These are phyloP conservation scores for Epizoanthus rinbou DNA, from an alignment of 92 coral and sea anemone species.

Conservation along the genomic window DNA sequence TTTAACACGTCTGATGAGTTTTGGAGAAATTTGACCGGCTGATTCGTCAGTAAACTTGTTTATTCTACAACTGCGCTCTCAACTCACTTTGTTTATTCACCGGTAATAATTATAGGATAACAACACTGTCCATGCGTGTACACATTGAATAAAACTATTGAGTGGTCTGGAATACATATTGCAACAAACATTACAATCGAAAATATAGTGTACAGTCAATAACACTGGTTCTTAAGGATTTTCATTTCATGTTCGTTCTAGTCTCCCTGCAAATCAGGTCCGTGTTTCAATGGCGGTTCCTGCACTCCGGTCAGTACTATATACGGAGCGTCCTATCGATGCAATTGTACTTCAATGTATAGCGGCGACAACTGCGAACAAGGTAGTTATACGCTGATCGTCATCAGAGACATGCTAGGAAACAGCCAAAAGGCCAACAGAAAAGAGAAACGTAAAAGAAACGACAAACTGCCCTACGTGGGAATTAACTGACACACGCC, in stretches of 20 bases:
- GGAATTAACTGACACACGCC: no score
- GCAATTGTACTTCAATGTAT: neutral
- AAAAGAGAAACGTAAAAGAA: neutral
- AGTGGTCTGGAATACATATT: no score
- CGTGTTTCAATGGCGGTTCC: conserved; percentile 3
- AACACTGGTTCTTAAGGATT: neutral
- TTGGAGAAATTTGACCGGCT: neutral
- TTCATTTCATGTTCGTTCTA: neutral
- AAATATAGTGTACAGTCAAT: no score
- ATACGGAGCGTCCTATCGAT: neutral
- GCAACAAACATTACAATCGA: no score
- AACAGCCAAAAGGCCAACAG: neutral
- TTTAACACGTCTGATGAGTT: no score
- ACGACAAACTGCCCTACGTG: no score
- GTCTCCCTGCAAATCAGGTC: neutral
- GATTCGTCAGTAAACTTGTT: neutral
- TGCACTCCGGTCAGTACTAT: neutral
- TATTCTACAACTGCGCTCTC: neutral
- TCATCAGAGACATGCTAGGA: neutral
- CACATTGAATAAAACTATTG: no score
- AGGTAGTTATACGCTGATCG: neutral
- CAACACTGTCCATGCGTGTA: no score
- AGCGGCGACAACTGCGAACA: conserved; percentile 2
- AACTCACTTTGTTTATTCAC: neutral
- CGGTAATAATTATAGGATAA: neutral